A percentile compares a stretch with the other conserved stretches of the same genome.
These are phyloP conservation scores for Bagarius yarrelli DNA, from an alignment of 2,113 vertebrate genomes.

Conservation along the genomic window DNA sequence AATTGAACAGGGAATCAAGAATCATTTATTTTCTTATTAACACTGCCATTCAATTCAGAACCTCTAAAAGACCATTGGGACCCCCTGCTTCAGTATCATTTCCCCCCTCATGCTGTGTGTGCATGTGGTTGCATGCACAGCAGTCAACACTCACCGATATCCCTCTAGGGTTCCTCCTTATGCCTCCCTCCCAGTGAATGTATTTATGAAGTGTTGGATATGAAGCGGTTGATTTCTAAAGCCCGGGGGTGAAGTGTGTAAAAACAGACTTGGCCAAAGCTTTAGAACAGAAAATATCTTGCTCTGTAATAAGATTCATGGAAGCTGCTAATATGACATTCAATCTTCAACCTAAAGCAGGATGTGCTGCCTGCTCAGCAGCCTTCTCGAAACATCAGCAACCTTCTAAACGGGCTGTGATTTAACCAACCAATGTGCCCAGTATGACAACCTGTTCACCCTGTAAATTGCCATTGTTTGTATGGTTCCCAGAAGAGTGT, in stretches of 20 bases:
- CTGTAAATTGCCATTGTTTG: too few relatives aligned
- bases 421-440: too few relatives aligned
- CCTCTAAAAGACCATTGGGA: neutral
- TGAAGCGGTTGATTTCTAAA: neutral
- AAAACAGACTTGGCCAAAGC: slow-evolving; percentile 16
- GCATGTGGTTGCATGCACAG: slow-evolving; percentile 4
- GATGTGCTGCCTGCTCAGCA: slow-evolving; percentile 15
- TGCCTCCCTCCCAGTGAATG: neutral
- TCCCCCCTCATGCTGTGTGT: slow-evolving; percentile 14
- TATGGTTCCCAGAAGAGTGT: too few relatives aligned
- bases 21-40: neutral
- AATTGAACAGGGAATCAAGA: neutral
- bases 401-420: neutral
- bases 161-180: neutral
- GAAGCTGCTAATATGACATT: slow-evolving; percentile 17
- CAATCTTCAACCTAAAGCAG: slow-evolving; percentile 4
- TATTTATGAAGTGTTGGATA: slow-evolving; percentile 4
- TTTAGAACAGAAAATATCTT: slow-evolving; percentile 13
- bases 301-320: slow-evolving; percentile 1
- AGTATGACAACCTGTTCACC: too few relatives aligned
- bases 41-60: neutral
- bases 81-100: neutral
- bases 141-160: neutral
- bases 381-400: slow-evolving; percentile 18
- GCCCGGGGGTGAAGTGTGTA: slow-evolving; percentile 9